phyloP scores from a whole-genome alignment of 2,113 vertebrate genomes.

The Hemiscyllium ocellatum region DNA sequence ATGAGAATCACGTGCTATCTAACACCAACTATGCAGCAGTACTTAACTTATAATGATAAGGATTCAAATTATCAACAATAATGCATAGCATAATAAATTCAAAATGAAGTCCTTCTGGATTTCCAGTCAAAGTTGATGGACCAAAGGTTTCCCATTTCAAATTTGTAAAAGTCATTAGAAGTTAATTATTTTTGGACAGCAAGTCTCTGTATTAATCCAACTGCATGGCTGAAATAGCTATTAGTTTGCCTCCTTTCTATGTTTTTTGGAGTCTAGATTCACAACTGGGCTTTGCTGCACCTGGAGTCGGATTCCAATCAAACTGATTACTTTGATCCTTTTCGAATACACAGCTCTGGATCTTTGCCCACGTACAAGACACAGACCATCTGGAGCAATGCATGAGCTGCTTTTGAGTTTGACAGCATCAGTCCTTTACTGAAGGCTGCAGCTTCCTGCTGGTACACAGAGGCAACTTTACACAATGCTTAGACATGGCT shows the following conservation, averaged over 20 bases:
- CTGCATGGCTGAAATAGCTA: neutral
- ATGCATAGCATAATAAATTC: neutral
- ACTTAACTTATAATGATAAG: neutral
- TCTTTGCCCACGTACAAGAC: neutral
- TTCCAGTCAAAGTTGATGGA: neutral
- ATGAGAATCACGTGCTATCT: neutral
- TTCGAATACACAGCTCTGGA: neutral
- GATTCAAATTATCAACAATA: neutral
- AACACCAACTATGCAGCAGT: neutral
- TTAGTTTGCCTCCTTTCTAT: neutral
- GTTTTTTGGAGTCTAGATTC: neutral
- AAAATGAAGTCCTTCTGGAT: neutral
- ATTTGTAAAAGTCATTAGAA: neutral
- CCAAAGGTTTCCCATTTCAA: neutral
- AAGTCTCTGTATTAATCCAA: neutral
- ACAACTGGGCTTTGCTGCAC: neutral
- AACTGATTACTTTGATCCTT: neutral
- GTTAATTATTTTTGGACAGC: neutral
- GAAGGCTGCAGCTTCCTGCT: neutral
- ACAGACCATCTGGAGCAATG: neutral
- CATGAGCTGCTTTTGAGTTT: neutral
- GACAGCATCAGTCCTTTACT: neutral
- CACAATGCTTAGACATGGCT: too few species aligned
- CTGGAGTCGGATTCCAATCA: neutral
- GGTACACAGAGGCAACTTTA: neutral